Base-by-base conservation (phyloP, 1,140 invertebrate genomes). In the Asobara japonica region DNA sequence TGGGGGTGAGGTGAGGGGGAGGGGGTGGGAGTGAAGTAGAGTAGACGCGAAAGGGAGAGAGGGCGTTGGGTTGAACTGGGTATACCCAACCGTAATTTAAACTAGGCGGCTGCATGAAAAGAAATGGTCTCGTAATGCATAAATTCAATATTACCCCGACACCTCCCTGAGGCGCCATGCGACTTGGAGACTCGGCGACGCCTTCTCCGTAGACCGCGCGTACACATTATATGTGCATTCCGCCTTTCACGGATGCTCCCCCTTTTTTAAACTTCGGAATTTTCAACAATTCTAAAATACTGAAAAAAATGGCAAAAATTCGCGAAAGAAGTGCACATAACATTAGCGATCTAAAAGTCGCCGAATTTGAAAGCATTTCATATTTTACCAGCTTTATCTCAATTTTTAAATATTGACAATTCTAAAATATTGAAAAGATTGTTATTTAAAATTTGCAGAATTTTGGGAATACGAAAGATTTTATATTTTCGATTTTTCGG, bases 101-200 rank as follows among this genome's bases (percentile, higher is more conserved):
- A 56, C 66, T 48, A 71, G 62, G 29, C 41, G 61, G 36, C 18
- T 65, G 33, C 36, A 51, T 65, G 56, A 65, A 60, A 65, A 69
- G 41, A 69, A 69, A 71, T 71, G 69, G 69, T 36, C 31, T 56
- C 38, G 69, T 71, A 71, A 71, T 74, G 67, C 72, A 74, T 70
- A 74, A 74, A 74, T 74, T 74, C 72, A 74, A 74, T 69, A 74
- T 74, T 69, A 69, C 60, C 61, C 45, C 64, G 68, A 74, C 72
- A 74, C 67, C 41, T 64, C 41, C 61, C 61, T 60, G 62, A 36
- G 67, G 30, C 41, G 41, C 27, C 30, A 36, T 73, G 18, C 65
- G 48, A 65, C 61, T 41, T 56, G 38, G 29, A 65, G 69, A 71
- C 69, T 27, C 30, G 33, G 27, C 33, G 69, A 65, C 69, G 69